Evolutionary conservation across 2,113 vertebrate genomes (phyloP).

Genomic region (Rhadina sibilatrix): DNA sequence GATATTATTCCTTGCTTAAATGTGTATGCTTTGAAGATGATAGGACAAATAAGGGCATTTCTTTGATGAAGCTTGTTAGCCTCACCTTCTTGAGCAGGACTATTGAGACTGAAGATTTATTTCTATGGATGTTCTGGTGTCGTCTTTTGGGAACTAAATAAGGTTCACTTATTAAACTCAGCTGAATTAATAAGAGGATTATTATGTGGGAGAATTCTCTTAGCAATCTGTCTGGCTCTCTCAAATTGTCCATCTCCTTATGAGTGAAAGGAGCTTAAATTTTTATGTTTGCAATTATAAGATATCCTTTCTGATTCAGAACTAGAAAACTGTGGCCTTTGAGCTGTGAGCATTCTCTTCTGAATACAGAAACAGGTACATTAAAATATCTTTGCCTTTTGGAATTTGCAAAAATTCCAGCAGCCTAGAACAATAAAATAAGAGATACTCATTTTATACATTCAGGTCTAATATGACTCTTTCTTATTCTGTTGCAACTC

Average conservation of each 20-base stretch:
- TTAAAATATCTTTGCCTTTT: slow-evolving; percentile 25
- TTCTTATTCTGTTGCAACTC: neutral
- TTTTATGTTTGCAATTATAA: slow-evolving; percentile 55
- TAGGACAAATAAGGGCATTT: neutral
- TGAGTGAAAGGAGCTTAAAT: slow-evolving; percentile 44
- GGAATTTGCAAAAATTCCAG: neutral
- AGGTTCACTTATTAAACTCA: slow-evolving; percentile 30
- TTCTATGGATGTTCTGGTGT: slow-evolving; percentile 20
- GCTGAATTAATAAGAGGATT: slow-evolving; percentile 48
- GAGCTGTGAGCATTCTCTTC: slow-evolving; percentile 24
- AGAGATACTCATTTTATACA: neutral
- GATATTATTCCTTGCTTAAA: neutral
- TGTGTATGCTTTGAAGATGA: neutral
- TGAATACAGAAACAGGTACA: slow-evolving; percentile 39
- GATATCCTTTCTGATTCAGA: slow-evolving; percentile 43
- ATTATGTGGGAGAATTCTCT: slow-evolving; percentile 44
- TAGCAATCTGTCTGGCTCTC: neutral
- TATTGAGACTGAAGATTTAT: slow-evolving; percentile 30
- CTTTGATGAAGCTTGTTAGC: neutral
- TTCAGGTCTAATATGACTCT: neutral
- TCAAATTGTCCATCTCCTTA: slow-evolving; percentile 42
- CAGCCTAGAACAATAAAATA: neutral
- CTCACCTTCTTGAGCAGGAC: slow-evolving; percentile 10
- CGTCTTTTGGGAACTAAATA: slow-evolving; percentile 18
- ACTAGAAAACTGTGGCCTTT: slow-evolving; percentile 35